Evolutionary conservation across 1,140 invertebrate species (phyloP).

Genomic region (Ostrea edulis): DNA sequence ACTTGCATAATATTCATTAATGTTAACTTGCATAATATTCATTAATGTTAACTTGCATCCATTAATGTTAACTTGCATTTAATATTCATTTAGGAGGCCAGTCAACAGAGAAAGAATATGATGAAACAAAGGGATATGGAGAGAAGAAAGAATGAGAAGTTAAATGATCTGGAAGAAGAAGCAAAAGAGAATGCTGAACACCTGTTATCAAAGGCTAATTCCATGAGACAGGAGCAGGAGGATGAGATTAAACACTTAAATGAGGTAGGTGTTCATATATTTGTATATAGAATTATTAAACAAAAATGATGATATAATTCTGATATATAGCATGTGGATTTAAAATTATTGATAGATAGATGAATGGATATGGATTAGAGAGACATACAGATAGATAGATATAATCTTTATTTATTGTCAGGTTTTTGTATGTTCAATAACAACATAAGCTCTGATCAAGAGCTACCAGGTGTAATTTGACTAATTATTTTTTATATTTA

Average conservation of each 20-base stretch:
- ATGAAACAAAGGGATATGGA: constrained; percentile 78
- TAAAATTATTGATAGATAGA: not conserved
- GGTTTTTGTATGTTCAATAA: too few species aligned
- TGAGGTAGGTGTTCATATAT: constrained; percentile 67
- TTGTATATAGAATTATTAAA: too few species aligned
- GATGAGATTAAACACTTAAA: constrained; percentile 80
- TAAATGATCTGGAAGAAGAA: constrained; percentile 79
- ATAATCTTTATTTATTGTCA: not conserved
- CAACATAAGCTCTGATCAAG: too few species aligned
- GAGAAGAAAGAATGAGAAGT: constrained; percentile 75
- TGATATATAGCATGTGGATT: not conserved
- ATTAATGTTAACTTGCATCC: not conserved
- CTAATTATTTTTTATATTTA: too few species aligned
- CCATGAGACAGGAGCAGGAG: constrained; percentile 78
- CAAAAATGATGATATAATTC: too few species aligned
- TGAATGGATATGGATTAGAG: too few species aligned
- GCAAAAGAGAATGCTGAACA: constrained; percentile 78
- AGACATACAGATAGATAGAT: not conserved
- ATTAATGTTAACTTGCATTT: not conserved
- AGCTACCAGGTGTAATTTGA: too few species aligned
- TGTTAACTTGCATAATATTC: not conserved
- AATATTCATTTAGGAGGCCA: constrained; percentile 68
- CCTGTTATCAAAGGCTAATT: constrained; percentile 77
- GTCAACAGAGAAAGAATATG: constrained; percentile 72
- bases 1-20: not conserved